A percentile compares a stretch with the other conserved stretches of the same genome.
Evolutionary conservation across 2,888 invertebrate genomes (phyloP).

Genomic region (Cheilosia urbana): DNA sequence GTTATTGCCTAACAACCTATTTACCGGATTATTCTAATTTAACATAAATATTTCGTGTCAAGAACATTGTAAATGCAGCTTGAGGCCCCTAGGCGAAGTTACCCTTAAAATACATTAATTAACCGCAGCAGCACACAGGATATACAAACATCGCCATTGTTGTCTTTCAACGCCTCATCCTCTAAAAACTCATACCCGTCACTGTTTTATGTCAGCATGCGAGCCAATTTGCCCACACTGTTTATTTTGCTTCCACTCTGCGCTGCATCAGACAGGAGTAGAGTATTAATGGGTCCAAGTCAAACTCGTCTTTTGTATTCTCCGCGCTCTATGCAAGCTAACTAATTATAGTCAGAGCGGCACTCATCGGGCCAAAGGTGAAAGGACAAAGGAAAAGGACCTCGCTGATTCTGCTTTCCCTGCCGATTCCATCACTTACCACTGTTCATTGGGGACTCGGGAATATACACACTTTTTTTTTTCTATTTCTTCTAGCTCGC

Average conservation of each 20-base stretch:
- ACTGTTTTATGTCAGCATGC: not conserved
- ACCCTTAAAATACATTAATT: not conserved
- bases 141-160: not conserved
- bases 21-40: not conserved
- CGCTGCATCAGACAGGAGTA: conserved; percentile 16
- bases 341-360: conserved; percentile 55
- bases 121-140: not conserved
- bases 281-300: conserved; percentile 40
- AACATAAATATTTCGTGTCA: not conserved
- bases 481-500: conserved; percentile 2
- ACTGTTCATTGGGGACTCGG: conserved; percentile 63
- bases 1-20: not conserved
- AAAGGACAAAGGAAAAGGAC: conserved; percentile 49
- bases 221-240: not conserved
- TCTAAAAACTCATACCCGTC: not conserved
- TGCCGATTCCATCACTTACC: conserved; percentile 47
- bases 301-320: conserved; percentile 42
- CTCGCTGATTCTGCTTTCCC: conserved; percentile 20
- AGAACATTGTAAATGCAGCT: not conserved
- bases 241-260: not conserved
- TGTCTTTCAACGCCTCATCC: not conserved
- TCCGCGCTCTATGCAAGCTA: conserved; percentile 40
- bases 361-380: conserved; percentile 38
- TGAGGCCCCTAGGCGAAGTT: not conserved
- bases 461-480: conserved; percentile 32